Evolutionary conservation across 2,113 vertebrate genomes (phyloP), one percentile per base, ranked within the genome.

Genomic region (Tor tambroides): DNA sequence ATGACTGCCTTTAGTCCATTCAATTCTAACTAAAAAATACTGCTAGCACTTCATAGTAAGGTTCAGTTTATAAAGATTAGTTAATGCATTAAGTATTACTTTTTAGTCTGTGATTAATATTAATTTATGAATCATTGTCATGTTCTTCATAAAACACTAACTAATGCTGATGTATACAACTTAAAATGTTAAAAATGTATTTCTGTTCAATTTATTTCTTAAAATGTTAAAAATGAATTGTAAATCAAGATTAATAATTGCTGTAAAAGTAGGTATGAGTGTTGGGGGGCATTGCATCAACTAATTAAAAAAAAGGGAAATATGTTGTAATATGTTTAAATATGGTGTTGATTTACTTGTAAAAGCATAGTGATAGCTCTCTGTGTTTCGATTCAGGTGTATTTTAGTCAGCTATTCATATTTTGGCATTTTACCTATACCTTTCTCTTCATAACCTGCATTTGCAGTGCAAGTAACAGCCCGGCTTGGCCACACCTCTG

Each of bases 371-470:
- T 17, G 49, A 17, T 32, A 71, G 7, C n/a, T n/a, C n/a, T n/a
- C n/a, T n/a, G n/a, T 72, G 4, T 41, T 38, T 38, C 8, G 8
- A 41, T 41, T 2, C 10, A 14, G 5, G 32, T 59, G 4, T 63
- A 15, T 17, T 61, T 80, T 80, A 15, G 32, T 8, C 6, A 35
- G 67, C 5, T 59, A 12, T 59, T 14, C 9, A 59, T 38, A 80
- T 41, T 49, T 83, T 12, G 9, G 51, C 7, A 21, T 32, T 80
- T 80, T 59, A 80, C 26, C n/a, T n/a, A 1, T 4, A 17, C 12
- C 19, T 84, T 77, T 78, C 7, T 83, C 71, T 61, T 76, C 46
- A 28, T 69, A 74, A 54, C 43, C 28, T 32, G n/a, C n/a, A 51
- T 17, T 78, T 78, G 21, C 78, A 80, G 14, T 30, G 38, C 61